Conservation (phyloP, 2,888 invertebrate species). For the Schizotus pectinicornis region DNA sequence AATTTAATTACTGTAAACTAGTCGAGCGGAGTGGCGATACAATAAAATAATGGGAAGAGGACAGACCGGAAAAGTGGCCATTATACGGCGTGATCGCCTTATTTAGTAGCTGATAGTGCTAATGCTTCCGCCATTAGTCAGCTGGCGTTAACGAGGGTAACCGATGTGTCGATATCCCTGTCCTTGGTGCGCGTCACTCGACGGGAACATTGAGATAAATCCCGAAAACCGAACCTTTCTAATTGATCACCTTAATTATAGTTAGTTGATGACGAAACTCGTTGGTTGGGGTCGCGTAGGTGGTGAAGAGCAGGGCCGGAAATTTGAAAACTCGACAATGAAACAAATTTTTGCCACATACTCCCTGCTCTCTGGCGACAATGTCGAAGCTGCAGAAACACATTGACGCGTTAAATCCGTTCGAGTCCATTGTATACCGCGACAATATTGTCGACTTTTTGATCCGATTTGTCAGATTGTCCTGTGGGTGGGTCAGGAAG, state of each 20-base stretch:
- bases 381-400: conserved; percentile 40
- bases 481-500: conserved; percentile 58
- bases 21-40: conserved; percentile 39
- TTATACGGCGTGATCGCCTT: conserved; percentile 56
- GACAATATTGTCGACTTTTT: conserved; percentile 62
- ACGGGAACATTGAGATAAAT: conserved; percentile 41
- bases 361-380: conserved; percentile 23
- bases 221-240: conserved; percentile 24
- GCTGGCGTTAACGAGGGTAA: conserved; percentile 59
- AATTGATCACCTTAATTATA: conserved; percentile 13
- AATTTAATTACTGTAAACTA: conserved; percentile 50
- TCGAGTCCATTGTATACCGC: conserved; percentile 56
- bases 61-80: conserved; percentile 54
- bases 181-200: conserved; percentile 37
- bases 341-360: conserved; percentile 24
- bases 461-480: conserved; percentile 61
- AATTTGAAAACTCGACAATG: neutral
- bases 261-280: neutral
- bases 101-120: conserved; percentile 57
- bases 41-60: conserved; percentile 49
- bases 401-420: conserved; percentile 56
- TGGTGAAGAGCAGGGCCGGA: no score
- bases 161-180: conserved; percentile 54
- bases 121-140: conserved; percentile 60
- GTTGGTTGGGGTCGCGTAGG: no score